These are phyloP conservation scores for Phacellophora camtschatica DNA, from an alignment of 30 jellyfish, hydroid and myxozoan genomes.

Conservation along the genomic window DNA sequence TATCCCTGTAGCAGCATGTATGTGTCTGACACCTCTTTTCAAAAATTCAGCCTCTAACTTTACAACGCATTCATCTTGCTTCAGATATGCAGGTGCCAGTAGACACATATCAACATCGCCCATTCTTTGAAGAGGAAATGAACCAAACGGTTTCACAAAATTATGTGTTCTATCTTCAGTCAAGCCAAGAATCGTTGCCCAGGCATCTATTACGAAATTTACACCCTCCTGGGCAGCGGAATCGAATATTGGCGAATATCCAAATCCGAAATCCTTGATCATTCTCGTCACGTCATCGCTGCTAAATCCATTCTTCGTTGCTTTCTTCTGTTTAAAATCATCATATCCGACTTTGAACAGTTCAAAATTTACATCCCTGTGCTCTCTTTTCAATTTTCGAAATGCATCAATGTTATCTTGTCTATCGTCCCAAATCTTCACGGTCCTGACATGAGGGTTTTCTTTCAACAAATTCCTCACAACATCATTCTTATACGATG, in stretches of 20 bases:
- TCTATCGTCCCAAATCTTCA: conserved; percentile 96
- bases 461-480: conserved; percentile 55
- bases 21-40: conserved; percentile 63
- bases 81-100: conserved; percentile 63
- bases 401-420: conserved; percentile 73
- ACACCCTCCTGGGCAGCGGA: conserved; percentile 62
- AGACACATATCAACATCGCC: conserved; percentile 90
- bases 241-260: conserved; percentile 3
- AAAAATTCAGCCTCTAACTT: conserved; percentile 58
- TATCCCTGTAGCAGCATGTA: conserved; percentile 76
- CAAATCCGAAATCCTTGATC: conserved; percentile 55
- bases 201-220: conserved; percentile 54
- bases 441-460: conserved; percentile 48
- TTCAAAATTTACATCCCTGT: conserved; percentile 52
- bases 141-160: conserved; percentile 73
- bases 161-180: not conserved
- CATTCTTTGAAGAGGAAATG: conserved; percentile 66
- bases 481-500: conserved; percentile 53
- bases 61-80: conserved; percentile 60
- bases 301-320: not conserved
- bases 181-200: conserved; percentile 52
- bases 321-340: not conserved
- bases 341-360: conserved; percentile 56
- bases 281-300: not conserved
- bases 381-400: conserved; percentile 24